These are phyloP conservation scores for Semicossyphus pulcher DNA, from an alignment of 2,113 vertebrate genomes.

Conservation along the genomic window DNA sequence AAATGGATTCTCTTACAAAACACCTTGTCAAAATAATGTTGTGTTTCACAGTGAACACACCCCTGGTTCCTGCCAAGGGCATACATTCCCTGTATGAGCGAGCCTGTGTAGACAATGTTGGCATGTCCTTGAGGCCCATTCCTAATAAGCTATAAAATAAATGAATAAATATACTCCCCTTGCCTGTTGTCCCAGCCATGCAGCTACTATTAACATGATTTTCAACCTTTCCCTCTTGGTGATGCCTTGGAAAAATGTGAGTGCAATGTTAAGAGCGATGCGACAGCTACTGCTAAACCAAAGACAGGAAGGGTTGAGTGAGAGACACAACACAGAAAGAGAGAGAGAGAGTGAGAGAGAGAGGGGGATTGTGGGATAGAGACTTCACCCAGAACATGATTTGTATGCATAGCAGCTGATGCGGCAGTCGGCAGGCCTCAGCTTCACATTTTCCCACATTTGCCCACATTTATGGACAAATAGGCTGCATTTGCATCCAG, in stretches of 20 bases:
- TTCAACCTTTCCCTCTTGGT: constrained; percentile 73
- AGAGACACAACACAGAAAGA: constrained; percentile 48
- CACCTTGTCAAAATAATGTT: constrained; percentile 33
- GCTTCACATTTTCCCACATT: constrained; percentile 76
- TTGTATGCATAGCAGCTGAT: constrained; percentile 77
- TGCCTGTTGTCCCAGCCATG: constrained; percentile 64
- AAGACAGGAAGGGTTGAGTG: constrained; percentile 44
- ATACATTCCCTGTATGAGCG: constrained; percentile 25
- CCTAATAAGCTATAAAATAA: constrained; percentile 77
- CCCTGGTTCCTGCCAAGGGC: constrained; percentile 67
- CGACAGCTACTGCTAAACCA: constrained; percentile 47
- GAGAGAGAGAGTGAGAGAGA: constrained; percentile 4
- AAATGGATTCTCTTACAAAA: constrained; percentile 30
- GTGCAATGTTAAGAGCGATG: constrained; percentile 74
- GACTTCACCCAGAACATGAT: constrained; percentile 76
- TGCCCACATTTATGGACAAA: constrained; percentile 73
- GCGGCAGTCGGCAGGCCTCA: constrained; percentile 65
- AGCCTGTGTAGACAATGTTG: constrained; percentile 48
- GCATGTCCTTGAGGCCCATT: constrained; percentile 74
- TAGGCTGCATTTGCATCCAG: constrained; percentile 54
- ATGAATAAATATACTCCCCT: constrained; percentile 76
- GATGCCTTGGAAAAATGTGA: constrained; percentile 71
- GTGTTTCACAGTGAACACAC: constrained; percentile 30
- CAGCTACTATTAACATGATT: constrained; percentile 76
- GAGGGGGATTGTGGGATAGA: constrained; percentile 47